phyloP scores from a whole-genome alignment of 2,113 vertebrate genomes.

The Lagopus leucura region DNA sequence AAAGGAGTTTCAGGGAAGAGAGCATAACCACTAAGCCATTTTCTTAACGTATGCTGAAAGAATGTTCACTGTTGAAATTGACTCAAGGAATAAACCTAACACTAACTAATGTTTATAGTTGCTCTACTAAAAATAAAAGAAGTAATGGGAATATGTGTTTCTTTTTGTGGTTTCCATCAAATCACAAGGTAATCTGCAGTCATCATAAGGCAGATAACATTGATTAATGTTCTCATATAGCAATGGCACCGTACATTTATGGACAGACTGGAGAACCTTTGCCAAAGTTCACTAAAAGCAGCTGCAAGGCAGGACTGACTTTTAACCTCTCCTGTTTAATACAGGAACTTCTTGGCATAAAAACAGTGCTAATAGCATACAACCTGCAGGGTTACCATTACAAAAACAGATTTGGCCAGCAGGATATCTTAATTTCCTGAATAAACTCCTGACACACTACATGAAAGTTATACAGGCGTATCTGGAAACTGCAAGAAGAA shows the following conservation, averaged over 20 bases:
- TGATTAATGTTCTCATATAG: conserved; percentile 62
- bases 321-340: conserved; percentile 75
- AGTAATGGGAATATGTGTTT: not conserved
- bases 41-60: conserved; percentile 5
- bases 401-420: conserved; percentile 76
- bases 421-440: conserved; percentile 74
- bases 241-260: conserved; percentile 22
- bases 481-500: conserved; percentile 25
- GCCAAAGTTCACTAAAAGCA: conserved; percentile 73
- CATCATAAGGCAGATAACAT: conserved; percentile 3
- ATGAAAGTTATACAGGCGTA: conserved; percentile 34
- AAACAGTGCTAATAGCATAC: conserved; percentile 59
- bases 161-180: conserved; percentile 20
- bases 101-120: not conserved
- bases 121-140: conserved; percentile 8
- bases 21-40: not conserved
- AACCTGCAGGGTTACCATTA: conserved; percentile 71
- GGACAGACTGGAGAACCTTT: conserved; percentile 60
- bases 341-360: conserved; percentile 74
- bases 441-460: conserved; percentile 49
- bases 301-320: conserved; percentile 76
- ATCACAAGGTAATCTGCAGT: conserved; percentile 29
- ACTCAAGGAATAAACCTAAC: conserved; percentile 2
- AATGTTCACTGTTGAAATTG: conserved; percentile 21
- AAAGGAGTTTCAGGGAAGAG: not conserved